These are phyloP conservation scores for Paguma larvata DNA, from an alignment of 2,797 vertebrate genomes.

Conservation along the genomic window DNA sequence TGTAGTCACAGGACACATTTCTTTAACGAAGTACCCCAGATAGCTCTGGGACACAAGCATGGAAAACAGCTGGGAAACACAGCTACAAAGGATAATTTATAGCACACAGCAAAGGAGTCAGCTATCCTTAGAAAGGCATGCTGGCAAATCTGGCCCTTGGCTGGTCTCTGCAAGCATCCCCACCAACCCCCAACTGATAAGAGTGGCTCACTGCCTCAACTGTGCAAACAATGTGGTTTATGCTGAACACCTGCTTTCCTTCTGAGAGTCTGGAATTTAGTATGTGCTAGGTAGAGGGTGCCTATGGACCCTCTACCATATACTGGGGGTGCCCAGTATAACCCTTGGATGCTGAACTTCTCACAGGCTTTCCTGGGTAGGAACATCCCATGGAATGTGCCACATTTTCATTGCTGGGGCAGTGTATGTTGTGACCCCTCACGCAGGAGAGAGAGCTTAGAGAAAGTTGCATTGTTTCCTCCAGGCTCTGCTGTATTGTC, in stretches of 20 bases:
- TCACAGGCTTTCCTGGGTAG: neutral
- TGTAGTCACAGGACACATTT: neutral
- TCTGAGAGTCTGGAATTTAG: neutral
- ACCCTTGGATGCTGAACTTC: neutral
- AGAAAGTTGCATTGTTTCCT: neutral
- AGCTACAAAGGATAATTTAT: neutral
- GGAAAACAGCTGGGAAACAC: neutral
- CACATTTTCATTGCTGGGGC: neutral
- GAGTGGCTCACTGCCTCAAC: neutral
- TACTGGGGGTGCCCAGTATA: neutral
- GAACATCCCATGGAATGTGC: accelerated
- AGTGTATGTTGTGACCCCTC: too few species aligned
- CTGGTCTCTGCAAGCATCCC: neutral
- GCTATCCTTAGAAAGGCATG: neutral
- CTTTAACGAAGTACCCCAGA: neutral
- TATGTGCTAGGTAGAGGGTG: neutral
- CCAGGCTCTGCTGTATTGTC: neutral
- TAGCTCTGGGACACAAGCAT: too few species aligned
- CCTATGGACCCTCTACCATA: too few species aligned
- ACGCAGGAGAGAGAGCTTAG: neutral
- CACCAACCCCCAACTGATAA: neutral
- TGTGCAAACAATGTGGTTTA: neutral
- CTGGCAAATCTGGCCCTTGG: neutral
- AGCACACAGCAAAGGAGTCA: accelerated
- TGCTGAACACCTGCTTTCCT: neutral